A percentile compares a stretch with the other conserved stretches of the same genome.
phyloP scores from a whole-genome alignment of 2,113 vertebrate genomes.

The Chrysochloris asiatica region DNA sequence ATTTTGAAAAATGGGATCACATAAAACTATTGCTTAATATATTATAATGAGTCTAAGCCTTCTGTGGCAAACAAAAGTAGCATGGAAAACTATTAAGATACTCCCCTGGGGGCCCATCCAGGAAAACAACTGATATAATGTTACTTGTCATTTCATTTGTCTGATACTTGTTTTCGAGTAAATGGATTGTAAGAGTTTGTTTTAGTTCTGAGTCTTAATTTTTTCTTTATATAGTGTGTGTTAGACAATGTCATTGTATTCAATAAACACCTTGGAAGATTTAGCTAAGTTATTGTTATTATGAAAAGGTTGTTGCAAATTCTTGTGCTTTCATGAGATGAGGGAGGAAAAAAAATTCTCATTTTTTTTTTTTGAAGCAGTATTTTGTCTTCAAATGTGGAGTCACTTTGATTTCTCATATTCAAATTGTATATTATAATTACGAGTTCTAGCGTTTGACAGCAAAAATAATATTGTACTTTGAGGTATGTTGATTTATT shows the following conservation, averaged over 20 bases:
- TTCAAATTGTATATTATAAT: constrained; percentile 6
- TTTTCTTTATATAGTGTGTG: not conserved
- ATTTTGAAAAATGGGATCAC: constrained; percentile 9
- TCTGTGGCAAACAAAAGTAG: not conserved
- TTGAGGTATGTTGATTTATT: not conserved
- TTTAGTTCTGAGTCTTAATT: not conserved
- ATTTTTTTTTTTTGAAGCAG: constrained; percentile 4
- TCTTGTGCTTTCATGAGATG: not conserved
- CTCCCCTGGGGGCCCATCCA: not conserved
- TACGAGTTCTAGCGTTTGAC: not conserved
- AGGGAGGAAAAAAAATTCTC: not conserved
- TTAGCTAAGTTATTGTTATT: constrained; percentile 17
- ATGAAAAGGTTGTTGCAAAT: not conserved
- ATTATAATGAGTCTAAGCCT: not conserved
- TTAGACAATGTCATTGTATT: not conserved
- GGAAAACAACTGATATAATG: not conserved
- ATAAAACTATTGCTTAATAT: not conserved
- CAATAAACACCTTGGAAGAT: not conserved
- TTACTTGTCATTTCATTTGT: constrained; percentile 2
- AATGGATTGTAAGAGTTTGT: not conserved
- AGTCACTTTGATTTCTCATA: not conserved
- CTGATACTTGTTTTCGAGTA: not conserved
- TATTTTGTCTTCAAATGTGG: not conserved
- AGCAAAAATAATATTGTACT: not conserved
- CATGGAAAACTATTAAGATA: not conserved